Evolutionary conservation across 2,888 invertebrate genomes (phyloP), one percentile per base, ranked within the genome.

Genomic region (Acleris emargana): DNA sequence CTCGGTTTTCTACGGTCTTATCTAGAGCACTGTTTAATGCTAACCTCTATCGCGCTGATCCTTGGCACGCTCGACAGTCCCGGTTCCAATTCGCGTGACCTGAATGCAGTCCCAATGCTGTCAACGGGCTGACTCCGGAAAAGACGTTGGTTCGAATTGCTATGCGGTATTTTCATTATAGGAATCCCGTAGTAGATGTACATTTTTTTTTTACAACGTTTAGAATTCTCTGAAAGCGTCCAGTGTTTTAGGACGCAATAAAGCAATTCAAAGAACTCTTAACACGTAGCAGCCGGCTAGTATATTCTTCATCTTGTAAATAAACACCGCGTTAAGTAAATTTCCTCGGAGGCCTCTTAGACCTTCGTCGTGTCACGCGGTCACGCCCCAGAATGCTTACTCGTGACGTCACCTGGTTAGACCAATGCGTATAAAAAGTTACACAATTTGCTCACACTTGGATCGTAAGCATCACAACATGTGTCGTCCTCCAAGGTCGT

Each of bases 401-500:
- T 45, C 17, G 55, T 55, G 59, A 64, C 64, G 49, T 60, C 64
- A 64, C 16, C 58, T 43, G 20, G 20, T 64, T 64, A 55, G 54
- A 55, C 42, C 54, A 59, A 43, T 53, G 58, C 54, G 51, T 64
- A 43, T 59, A 64, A 64, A 50, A 32, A 49, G 51, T 58, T 63
- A 58, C 63, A 58, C 62, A 57, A 64, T 60, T 61, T 57, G 51
- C 28, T 22, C 47, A 49, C 55, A 22, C 22, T 28, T 38, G 51
- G 38, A 61, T 60, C 54, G 52, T 57, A 61, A 66, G 55, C 25
- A 61, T 64, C 54, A 61, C 52, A 61, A 66, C 57, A 51, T 64
- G 53, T 59, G 64, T 64, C 53, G 59, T 57, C 66, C 61, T 66
- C 57, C 66, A 66, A 66, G 66, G 66, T 22, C 60, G 64, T 42